Evolutionary conservation across 37 sponge, comb jelly and placozoan species (phyloP), one percentile per base, ranked within the genome.

Genomic region (Hormiphora californensis): DNA sequence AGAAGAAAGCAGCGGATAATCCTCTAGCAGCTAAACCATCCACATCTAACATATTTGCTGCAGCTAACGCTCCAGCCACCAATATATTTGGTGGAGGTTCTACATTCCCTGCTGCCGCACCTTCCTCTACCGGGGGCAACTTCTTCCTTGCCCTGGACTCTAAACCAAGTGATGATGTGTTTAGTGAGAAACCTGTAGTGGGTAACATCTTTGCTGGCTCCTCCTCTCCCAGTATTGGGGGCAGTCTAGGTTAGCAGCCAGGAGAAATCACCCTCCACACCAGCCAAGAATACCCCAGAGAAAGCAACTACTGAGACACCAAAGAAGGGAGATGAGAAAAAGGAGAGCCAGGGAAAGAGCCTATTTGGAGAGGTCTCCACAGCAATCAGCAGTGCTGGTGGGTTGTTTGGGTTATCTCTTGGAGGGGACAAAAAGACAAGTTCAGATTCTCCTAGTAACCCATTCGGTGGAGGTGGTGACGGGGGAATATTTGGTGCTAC

Each of bases 161-260:
- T n/a, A n/a, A n/a, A n/a, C n/a, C n/a, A n/a, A n/a, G n/a, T n/a
- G n/a, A n/a, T n/a, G n/a, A n/a, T n/a, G n/a, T n/a, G n/a, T n/a
- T n/a, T n/a, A n/a, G n/a, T n/a, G n/a, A n/a, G n/a, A n/a, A n/a
- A n/a, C n/a, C n/a, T n/a, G n/a, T n/a, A n/a, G n/a, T n/a, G n/a
- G n/a, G n/a, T n/a, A n/a, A n/a, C n/a, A n/a, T n/a, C n/a, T n/a
- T n/a, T n/a, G n/a, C n/a, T n/a, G n/a, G n/a, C n/a, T n/a, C n/a
- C n/a, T n/a, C n/a, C 38, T 73, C 81, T 4, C 81, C 81, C 0
- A 73, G 81, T 41, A 73, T 73, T 22, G 81, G 81, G 4, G 81
- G 81, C 12, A 73, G 81, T 73, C 46, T 73, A 15, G n/a, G 35
- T 33, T n/a, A 73, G 81, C 25, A 73, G 81, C 25, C 81, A 73